Percentiles rank a stretch among this genome's conserved stretches.
Conservation (phyloP, 2,888 invertebrate species). For the Pachliopta kotzebuea region DNA sequence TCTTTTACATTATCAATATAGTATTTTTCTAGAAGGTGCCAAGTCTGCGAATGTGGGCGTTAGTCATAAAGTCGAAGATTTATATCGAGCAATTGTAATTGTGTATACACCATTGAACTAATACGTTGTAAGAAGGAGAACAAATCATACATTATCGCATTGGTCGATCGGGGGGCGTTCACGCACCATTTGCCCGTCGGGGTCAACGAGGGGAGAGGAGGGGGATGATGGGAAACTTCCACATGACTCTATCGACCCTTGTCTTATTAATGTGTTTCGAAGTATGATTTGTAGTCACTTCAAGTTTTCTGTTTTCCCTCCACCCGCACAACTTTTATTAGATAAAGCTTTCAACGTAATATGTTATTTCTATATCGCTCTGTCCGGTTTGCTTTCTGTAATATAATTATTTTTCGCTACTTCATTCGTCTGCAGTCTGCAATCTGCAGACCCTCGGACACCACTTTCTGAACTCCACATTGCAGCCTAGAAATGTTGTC, state of each 20-base stretch:
- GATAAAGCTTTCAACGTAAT: constrained; percentile 5
- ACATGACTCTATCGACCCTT: constrained; percentile 18
- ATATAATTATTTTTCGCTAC: too few relatives aligned
- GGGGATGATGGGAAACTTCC: background rate
- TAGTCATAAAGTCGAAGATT: too few relatives aligned
- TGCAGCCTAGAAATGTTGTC: too few relatives aligned
- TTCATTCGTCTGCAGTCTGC: too few relatives aligned
- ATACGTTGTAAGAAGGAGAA: constrained; percentile 9
- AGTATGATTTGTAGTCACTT: constrained; percentile 21
- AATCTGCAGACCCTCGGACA: too few relatives aligned
- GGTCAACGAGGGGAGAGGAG: constrained; percentile 5
- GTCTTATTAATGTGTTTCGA: constrained; percentile 27
- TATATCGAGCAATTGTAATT: background rate
- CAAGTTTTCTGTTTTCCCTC: constrained; percentile 12
- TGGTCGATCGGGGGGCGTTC: constrained; percentile 18
- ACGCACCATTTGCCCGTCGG: constrained; percentile 27
- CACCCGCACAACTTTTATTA: background rate
- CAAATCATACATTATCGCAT: constrained; percentile 16
- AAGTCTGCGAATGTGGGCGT: too few relatives aligned
- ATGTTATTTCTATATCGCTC: background rate
- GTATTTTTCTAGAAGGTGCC: too few relatives aligned
- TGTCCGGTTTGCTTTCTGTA: too few relatives aligned
- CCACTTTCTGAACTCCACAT: too few relatives aligned
- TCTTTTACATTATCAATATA: too few relatives aligned
- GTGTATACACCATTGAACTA: constrained; percentile 2